Evolutionary conservation across 2,888 invertebrate genomes (phyloP).

Genomic region (Drosophila leonis): DNA sequence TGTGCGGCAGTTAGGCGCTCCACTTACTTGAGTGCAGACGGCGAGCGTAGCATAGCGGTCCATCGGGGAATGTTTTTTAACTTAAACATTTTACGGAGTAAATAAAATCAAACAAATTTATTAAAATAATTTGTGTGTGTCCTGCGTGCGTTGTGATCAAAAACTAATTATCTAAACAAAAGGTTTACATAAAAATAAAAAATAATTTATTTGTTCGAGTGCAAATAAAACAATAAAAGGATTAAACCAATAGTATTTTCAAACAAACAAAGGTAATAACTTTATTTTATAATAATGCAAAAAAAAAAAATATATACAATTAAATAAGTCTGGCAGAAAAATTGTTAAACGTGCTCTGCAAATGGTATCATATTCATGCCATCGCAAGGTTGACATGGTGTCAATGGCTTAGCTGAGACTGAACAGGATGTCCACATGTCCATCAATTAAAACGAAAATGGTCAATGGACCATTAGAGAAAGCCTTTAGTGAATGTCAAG

Average conservation of each 20-base stretch:
- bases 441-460: conserved; percentile 79
- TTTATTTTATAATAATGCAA: conserved; percentile 10
- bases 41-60: conserved; percentile 55
- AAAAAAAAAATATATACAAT: neutral
- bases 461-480: conserved; percentile 76
- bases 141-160: conserved; percentile 53
- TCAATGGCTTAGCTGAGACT: conserved; percentile 54
- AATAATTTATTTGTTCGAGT: conserved; percentile 22
- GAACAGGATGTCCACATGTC: conserved; percentile 74
- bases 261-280: conserved; percentile 42
- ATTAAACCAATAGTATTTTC: conserved; percentile 18
- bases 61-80: conserved; percentile 48
- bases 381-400: conserved; percentile 68
- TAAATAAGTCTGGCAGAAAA: conserved; percentile 2
- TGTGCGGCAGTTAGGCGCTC: conserved; percentile 75
- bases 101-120: conserved; percentile 10
- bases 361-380: conserved; percentile 50
- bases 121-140: conserved; percentile 45
- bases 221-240: conserved; percentile 41
- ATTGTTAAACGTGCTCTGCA: conserved; percentile 25
- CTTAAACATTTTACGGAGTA: conserved; percentile 30
- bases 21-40: conserved; percentile 77
- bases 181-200: conserved; percentile 5
- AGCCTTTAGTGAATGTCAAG: conserved; percentile 73
- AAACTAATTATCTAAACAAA: conserved; percentile 14